Evolutionary conservation across 2,113 vertebrate species (phyloP), one percentile per base, ranked within the genome.

Genomic region (Toxostoma redivivum): DNA sequence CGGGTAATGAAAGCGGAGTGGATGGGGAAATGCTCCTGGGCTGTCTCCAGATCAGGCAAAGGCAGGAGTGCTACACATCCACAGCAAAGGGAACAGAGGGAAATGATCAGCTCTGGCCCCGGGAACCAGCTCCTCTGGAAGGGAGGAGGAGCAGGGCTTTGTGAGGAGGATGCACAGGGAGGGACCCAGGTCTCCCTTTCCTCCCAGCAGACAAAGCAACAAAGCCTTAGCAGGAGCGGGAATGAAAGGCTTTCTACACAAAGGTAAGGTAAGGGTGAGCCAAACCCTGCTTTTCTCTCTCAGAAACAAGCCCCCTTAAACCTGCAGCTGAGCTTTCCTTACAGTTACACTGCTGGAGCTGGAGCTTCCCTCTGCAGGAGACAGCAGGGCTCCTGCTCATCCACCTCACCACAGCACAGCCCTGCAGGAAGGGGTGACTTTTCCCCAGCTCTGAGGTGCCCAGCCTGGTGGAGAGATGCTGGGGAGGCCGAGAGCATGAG

Each of bases 111-210:
- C 53, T 40, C 51, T 23, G 57, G 79, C 51, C 44, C 15, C 2
- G 0, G 61, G 66, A 87, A 42, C 2, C 37, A 4, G 11, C 78
- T 71, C 61, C 57, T 88, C 23, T 30, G 5, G 4, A 14, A 9
- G 71, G 61, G 47, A 94, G 86, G 87, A 86, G 61, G 38, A 89
- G 69, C 69, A 45, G 60, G n/a, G 54, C 37, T 95, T 89, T 70
- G 78, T 12, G 22, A 91, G 81, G 74, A 73, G 56, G 65, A 61
- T 31, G 84, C 42, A 18, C 73, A n/a, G 72, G 61, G 56, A 89
- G 20, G 88, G 65, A 70, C 56, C 1, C 11, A 51, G 47, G 24
- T n/a, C 38, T 76, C 66, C 69, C 44, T 85, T 21, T 77, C n/a
- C 70, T 78, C 60, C 65, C 60, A 53, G 64, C 64, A 84, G 13